Evolutionary conservation across 2,113 vertebrate species (phyloP), one percentile per base, ranked within the genome.

Genomic region (Phainopepla nitens): DNA sequence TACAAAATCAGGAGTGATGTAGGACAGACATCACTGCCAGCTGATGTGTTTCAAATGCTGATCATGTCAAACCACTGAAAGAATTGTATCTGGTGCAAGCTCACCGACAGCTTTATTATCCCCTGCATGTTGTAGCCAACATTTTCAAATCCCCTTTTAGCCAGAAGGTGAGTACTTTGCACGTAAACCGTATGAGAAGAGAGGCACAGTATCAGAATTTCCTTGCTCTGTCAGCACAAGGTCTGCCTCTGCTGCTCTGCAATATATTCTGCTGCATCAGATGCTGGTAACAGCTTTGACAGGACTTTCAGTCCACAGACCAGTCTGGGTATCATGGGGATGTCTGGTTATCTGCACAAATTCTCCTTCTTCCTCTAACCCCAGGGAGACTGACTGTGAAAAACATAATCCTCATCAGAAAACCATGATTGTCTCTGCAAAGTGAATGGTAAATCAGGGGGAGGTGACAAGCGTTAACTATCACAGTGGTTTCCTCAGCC

Each of bases 61-160:
- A 66, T 86, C 31, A 39, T 58, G 72, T 82, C 89, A 94, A 92
- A 90, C 60, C 27, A 47, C 51, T 70, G 45, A 72, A 87, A 72
- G 42, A 80, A 27, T 27, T 65, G 14, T 39, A 27, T 92, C 57
- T 58, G 45, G 76, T 23, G 24, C 93, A 85, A 91, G 66, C 53
- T 93, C 94, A 93, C 94, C 82, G 66, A 84, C 84, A 87, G 92
- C 82, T 88, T 51, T 82, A 62, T 84, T 94, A 96, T 92, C 96
- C 95, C 93, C 93, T 81, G 25, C 51, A 79, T 15, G 66, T 96
- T 61, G 84, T 88, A 70, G 65, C 77, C 87, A 95, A 95, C 91
- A 95, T 95, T 90, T 92, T 81, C 84, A 91, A 89, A 57, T 96
- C 82, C 91, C 73, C 95, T 89, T 83, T 94, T 76, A 71, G 91